Evolutionary conservation across 2,113 vertebrate genomes (phyloP).

Genomic region (Struthidea cinerea): DNA sequence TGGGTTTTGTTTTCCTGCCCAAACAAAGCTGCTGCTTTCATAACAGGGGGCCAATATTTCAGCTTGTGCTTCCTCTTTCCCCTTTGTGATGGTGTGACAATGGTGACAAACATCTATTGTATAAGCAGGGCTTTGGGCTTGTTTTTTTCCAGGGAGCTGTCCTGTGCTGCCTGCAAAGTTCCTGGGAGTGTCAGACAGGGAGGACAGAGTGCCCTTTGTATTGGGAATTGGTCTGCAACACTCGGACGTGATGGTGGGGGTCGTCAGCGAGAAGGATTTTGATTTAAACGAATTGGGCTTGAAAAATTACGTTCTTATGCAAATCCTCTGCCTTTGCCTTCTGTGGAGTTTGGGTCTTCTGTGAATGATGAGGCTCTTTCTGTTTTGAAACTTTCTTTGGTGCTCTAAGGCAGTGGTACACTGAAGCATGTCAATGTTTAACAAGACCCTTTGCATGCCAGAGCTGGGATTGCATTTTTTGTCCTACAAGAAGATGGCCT

Average conservation of each 20-base stretch:
- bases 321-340: neutral
- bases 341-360: neutral
- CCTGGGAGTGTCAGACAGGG: neutral
- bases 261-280: neutral
- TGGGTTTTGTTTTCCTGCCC: conserved; percentile 17
- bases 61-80: conserved; percentile 30
- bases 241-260: neutral
- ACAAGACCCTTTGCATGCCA: neutral
- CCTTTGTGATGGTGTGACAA: conserved; percentile 35
- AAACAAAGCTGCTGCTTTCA: conserved; percentile 26
- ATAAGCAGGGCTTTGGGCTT: neutral
- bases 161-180: neutral
- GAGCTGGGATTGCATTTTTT: neutral
- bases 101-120: conserved; percentile 49
- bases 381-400: neutral
- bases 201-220: neutral
- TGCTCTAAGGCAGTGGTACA: neutral
- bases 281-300: neutral
- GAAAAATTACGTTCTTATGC: neutral
- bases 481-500: neutral
- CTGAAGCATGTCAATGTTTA: neutral
- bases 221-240: fast-evolving
- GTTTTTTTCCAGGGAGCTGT: neutral
- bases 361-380: neutral
- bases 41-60: neutral